Base-by-base conservation (phyloP, 1,140 invertebrate genomes). In the Epicauta chinensis region DNA sequence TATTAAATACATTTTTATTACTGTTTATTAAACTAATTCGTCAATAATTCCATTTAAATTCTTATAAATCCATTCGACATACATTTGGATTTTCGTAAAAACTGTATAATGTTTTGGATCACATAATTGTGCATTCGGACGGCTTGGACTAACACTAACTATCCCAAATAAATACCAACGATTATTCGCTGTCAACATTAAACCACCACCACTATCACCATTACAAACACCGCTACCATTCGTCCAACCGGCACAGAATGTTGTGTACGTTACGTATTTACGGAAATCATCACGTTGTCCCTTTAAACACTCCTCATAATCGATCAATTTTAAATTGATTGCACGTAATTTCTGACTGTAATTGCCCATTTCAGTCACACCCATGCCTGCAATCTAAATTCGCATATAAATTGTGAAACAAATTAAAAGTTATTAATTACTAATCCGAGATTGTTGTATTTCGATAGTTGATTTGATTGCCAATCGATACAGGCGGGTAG, bases 201-300 rank as follows among this genome's bases (percentile, higher is more conserved):
- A 59, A n/a, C 72, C 73, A 46, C 72, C 72, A 1, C 73, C 73
- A 55, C 72, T 75, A 34, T 75, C 73, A 4, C 73, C 73, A 56
- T 75, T 76, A 49, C 73, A 76, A 12, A 73, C 71, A 4, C 65
- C 61, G n/a, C 65, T 70, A 62, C 73, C 68, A 55, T 75, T 74
- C 12, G 53, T 52, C 64, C 67, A 73, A 13, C 72, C 73, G 34
- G 70, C 74, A 59, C 74, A 76, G 51, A 75, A 74, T 10, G 70
- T 60, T 5, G 73, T 74, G 34, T 70, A 72, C 3, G 71, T 71
- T 13, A 76, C 35, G 43, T 71, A 76, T 55, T 75, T 76, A 37
- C 56, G 54, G 60, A 76, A 75, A 55, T 75, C 72, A 17, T 42
- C 55, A 14, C 59, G 64, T 17, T 72, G 65, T 3, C 59, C 57